Percentiles rank a stretch among this genome's conserved stretches.
Evolutionary conservation across 1,140 invertebrate species (phyloP).

Genomic region (Zaprionus tsacasi): DNA sequence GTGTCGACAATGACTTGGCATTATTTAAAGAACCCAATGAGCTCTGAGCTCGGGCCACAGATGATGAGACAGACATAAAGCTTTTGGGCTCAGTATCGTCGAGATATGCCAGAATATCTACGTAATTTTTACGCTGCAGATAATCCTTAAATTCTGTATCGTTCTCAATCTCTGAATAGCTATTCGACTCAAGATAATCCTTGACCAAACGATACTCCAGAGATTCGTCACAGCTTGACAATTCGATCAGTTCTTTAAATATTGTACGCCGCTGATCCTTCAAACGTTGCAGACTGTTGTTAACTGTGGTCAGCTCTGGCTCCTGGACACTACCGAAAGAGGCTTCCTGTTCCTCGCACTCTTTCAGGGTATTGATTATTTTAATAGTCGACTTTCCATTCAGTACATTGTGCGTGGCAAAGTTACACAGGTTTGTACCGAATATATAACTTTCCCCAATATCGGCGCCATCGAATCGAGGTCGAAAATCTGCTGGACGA

Average conservation of each 20-base stretch:
- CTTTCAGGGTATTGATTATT: conserved; percentile 59
- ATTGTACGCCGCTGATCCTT: conserved; percentile 70
- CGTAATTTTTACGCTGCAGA: conserved; percentile 74
- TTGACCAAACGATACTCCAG: conserved; percentile 71
- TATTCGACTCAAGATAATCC: conserved; percentile 75
- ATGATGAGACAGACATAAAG: conserved; percentile 62
- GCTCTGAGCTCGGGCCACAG: conserved; percentile 63
- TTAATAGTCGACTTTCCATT: conserved; percentile 73
- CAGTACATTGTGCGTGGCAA: conserved; percentile 60
- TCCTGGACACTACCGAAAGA: background rate
- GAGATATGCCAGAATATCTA: conserved; percentile 69
- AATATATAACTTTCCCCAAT: conserved; percentile 61
- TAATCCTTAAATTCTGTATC: conserved; percentile 74
- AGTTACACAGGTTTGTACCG: conserved; percentile 70
- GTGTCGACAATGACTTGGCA: conserved; percentile 58
- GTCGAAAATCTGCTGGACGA: conserved; percentile 56
- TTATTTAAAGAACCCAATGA: conserved; percentile 63
- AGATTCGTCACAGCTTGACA: conserved; percentile 73
- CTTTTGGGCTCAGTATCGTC: conserved; percentile 62
- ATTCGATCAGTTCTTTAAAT: conserved; percentile 72
- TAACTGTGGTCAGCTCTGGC: background rate
- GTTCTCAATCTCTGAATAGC: conserved; percentile 76
- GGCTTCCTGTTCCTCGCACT: conserved; percentile 50
- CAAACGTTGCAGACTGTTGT: conserved; percentile 60
- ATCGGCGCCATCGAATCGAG: conserved; percentile 32